Conservation (phyloP, 2,797 vertebrate genomes). For the Pteropus rufus region DNA sequence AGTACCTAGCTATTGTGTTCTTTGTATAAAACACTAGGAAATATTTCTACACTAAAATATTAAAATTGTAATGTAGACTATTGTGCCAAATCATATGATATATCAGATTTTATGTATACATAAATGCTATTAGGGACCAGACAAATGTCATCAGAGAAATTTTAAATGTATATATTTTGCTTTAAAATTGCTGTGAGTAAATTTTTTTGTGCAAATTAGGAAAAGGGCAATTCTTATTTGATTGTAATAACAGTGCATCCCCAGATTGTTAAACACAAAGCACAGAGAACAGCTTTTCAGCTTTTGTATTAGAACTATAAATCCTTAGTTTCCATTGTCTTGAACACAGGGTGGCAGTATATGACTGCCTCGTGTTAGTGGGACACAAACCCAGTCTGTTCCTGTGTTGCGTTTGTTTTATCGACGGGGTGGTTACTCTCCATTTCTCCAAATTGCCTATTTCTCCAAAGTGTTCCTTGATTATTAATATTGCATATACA, state of each 20-base stretch:
- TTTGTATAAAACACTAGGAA: not conserved
- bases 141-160: not conserved
- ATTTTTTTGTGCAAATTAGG: not conserved
- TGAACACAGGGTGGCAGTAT: conserved; percentile 64
- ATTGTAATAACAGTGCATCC: not conserved
- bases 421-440: not conserved
- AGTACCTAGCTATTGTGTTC: not conserved
- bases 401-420: not conserved
- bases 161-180: conserved; percentile 4
- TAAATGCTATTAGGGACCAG: not conserved
- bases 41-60: not conserved
- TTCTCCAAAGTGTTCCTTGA: not conserved
- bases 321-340: not conserved
- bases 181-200: not conserved
- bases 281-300: not conserved
- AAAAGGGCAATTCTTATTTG: not conserved
- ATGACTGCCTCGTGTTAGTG: not conserved
- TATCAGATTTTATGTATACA: not conserved
- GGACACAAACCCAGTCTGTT: not conserved
- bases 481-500: not conserved
- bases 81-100: not conserved
- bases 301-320: not conserved
- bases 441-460: not conserved
- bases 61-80: not conserved
- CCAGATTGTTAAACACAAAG: not conserved